Percentiles rank a stretch among this genome's conserved stretches.
Conservation (phyloP, 2,797 vertebrate genomes). For the Merluccius polli region DNA sequence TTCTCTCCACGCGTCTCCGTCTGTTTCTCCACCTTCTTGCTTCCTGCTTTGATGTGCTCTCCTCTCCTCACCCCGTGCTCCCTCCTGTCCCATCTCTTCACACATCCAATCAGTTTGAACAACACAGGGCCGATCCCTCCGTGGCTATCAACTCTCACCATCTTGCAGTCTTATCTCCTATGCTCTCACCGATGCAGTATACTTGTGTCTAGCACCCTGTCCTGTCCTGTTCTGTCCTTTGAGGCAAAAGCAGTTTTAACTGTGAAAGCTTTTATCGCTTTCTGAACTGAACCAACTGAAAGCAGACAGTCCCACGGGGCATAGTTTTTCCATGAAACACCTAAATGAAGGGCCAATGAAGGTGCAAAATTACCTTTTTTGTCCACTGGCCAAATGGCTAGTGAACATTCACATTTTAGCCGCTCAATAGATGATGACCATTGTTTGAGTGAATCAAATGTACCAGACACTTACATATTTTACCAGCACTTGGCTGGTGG, state of each 20-base stretch:
- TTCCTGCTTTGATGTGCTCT: not conserved
- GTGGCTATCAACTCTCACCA: not conserved
- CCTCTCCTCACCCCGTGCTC: not conserved
- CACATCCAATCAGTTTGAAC: conserved; percentile 9
- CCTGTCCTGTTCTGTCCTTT: not conserved
- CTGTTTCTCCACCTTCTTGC: not conserved
- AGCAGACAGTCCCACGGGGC: not conserved
- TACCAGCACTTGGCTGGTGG: no score
- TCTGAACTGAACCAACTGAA: not conserved
- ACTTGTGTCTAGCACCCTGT: not conserved
- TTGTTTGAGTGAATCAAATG: no score
- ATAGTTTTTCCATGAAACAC: not conserved
- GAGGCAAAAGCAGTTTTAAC: not conserved
- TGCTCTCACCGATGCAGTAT: not conserved
- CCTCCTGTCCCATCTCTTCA: conserved; percentile 1
- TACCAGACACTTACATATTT: no score
- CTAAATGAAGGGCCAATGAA: not conserved
- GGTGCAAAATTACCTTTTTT: no score
- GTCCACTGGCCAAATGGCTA: no score
- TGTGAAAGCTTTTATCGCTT: not conserved
- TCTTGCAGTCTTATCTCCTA: not conserved
- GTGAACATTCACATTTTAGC: no score
- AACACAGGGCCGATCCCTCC: not conserved
- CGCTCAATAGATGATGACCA: no score
- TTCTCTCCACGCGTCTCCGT: not conserved